Evolutionary conservation across 2,113 vertebrate genomes (phyloP).

Genomic region (Pholis gunnellus): DNA sequence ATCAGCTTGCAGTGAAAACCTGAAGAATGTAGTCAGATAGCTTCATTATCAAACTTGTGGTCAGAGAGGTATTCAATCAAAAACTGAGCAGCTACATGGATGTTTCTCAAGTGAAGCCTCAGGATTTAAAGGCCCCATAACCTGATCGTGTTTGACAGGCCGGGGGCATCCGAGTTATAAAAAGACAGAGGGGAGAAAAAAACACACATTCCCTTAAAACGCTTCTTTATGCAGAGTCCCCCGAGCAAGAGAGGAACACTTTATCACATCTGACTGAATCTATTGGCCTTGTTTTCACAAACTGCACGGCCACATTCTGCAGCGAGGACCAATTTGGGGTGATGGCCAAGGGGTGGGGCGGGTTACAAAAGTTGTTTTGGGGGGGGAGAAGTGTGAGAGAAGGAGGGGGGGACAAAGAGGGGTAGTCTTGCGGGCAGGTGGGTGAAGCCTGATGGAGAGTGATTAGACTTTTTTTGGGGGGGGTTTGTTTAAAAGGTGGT

Average conservation of each 20-base stretch:
- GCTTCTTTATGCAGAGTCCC: slow-evolving; percentile 71
- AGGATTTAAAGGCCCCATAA: slow-evolving; percentile 52
- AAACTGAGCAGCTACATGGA: slow-evolving; percentile 18
- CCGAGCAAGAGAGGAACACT: slow-evolving; percentile 63
- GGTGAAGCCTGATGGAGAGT: slow-evolving; percentile 58
- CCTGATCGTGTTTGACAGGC: slow-evolving; percentile 68
- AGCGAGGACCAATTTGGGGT: slow-evolving; percentile 55
- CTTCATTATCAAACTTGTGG: slow-evolving; percentile 21
- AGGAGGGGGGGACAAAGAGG: slow-evolving; percentile 9
- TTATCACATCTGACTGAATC: slow-evolving; percentile 75
- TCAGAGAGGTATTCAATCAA: slow-evolving; percentile 12
- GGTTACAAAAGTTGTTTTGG: slow-evolving; percentile 23
- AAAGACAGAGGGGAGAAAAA: slow-evolving; percentile 41
- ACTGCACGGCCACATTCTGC: slow-evolving; percentile 57
- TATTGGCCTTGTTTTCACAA: slow-evolving; percentile 68
- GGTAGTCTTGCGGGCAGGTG: slow-evolving; percentile 62
- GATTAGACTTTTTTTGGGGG: slow-evolving; percentile 51
- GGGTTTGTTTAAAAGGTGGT: slow-evolving; percentile 59
- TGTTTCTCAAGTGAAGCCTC: slow-evolving; percentile 34
- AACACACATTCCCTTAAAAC: slow-evolving; percentile 59
- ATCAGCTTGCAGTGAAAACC: not conserved
- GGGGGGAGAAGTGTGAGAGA: not conserved
- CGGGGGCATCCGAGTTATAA: slow-evolving; percentile 65
- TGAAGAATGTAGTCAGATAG: slow-evolving; percentile 8
- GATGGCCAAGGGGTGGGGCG: slow-evolving; percentile 28